Conservation (phyloP, 2,797 vertebrate genomes). For the Chaetophractus vellerosus region DNA sequence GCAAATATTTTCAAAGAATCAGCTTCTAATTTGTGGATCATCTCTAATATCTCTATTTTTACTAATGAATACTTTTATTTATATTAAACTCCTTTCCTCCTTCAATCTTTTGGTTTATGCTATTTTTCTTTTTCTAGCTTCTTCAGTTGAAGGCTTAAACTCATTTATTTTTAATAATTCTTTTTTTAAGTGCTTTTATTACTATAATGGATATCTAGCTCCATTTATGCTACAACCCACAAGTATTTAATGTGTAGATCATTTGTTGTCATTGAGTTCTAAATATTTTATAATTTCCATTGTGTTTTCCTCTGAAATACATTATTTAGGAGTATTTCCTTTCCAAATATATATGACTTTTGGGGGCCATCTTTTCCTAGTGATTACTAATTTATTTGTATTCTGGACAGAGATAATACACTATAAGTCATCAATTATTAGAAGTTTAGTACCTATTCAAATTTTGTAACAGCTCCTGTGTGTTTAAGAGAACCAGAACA, state of each 20-base stretch:
- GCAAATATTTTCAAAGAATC: background rate
- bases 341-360: background rate
- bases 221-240: background rate
- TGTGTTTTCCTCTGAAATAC: conserved; percentile 54
- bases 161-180: conserved; percentile 74
- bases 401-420: background rate
- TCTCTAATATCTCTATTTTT: background rate
- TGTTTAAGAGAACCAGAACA: background rate
- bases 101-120: conserved; percentile 30
- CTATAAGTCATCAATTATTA: background rate
- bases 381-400: background rate
- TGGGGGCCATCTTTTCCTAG: background rate
- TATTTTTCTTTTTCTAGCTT: conserved; percentile 39
- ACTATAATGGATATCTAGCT: conserved; percentile 35
- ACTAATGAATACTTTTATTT: conserved; percentile 17
- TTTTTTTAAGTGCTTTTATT: conserved; percentile 58
- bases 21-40: background rate
- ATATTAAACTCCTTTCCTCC: background rate
- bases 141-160: conserved; percentile 60
- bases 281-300: conserved; percentile 74
- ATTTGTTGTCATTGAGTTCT: conserved; percentile 59
- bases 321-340: conserved; percentile 45
- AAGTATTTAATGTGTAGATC: conserved; percentile 11
- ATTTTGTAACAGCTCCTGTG: background rate
- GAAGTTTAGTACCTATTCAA: background rate